These are phyloP conservation scores for Erebia epiphron DNA, from an alignment of 2,888 invertebrate species.

Conservation along the genomic window DNA sequence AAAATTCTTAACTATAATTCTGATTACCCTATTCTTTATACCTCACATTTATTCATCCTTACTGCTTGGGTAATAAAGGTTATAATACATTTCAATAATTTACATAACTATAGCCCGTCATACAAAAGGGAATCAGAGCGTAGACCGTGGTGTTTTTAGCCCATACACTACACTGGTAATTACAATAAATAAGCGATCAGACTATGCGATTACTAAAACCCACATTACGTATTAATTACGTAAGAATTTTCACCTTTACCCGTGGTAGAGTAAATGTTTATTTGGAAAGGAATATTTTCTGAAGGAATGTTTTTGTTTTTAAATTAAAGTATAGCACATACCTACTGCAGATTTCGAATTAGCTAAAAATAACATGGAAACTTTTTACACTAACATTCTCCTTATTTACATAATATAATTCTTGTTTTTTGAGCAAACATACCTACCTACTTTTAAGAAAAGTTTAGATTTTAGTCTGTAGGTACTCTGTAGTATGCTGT, in stretches of 20 bases:
- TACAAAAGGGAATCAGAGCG: conserved; percentile 33
- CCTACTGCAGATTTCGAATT: background rate
- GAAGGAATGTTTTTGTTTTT: background rate
- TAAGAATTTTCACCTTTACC: background rate
- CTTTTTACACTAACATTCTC: background rate
- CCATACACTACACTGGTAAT: conserved; percentile 24
- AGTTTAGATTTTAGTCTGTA: background rate
- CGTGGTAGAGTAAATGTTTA: background rate
- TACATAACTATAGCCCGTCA: conserved; percentile 20
- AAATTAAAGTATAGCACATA: background rate
- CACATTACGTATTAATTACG: conserved; percentile 19
- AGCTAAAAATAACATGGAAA: background rate
- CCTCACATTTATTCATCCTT: conserved; percentile 2
- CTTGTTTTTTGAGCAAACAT: background rate
- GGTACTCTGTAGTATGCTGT: background rate
- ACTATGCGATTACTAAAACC: conserved; percentile 21
- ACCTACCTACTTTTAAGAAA: background rate
- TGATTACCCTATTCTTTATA: conserved; percentile 9
- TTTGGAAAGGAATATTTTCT: background rate
- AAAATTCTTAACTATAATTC: background rate
- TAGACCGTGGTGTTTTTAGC: conserved; percentile 29
- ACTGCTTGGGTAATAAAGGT: conserved; percentile 15
- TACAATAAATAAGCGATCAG: conserved; percentile 27
- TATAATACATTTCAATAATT: conserved; percentile 15
- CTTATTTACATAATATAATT: background rate